Conservation (phyloP, 2,113 vertebrate species). For the Okapia johnstoni region DNA sequence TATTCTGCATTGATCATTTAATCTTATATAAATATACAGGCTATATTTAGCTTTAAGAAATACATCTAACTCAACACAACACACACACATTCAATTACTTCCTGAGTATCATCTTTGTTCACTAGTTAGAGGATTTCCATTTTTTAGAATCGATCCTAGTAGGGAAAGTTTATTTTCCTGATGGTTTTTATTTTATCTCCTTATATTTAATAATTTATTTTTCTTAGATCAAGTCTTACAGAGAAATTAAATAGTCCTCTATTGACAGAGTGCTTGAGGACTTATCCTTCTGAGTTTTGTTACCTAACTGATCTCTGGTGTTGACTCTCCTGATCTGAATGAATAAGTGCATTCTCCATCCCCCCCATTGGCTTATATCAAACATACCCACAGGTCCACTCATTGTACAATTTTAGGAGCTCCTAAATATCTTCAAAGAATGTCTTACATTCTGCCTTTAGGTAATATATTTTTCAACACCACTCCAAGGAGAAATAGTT, state of each 20-base stretch:
- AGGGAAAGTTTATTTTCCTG: background rate
- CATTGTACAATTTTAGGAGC: background rate
- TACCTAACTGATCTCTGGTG: background rate
- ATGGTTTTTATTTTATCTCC: background rate
- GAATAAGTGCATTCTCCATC: background rate
- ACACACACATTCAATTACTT: background rate
- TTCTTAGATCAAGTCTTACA: background rate
- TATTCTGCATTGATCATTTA: background rate
- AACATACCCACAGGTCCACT: background rate
- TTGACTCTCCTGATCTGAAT: background rate
- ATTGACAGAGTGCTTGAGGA: background rate
- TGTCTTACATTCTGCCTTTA: constrained; percentile 39
- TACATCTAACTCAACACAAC: background rate
- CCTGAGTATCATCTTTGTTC: background rate
- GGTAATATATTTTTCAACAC: constrained; percentile 9
- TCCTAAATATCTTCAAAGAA: constrained; percentile 26
- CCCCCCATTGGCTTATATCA: background rate
- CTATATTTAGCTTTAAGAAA: background rate
- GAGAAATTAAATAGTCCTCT: background rate
- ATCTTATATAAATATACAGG: background rate
- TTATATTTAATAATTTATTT: background rate
- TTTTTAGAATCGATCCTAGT: background rate
- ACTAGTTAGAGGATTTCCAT: background rate
- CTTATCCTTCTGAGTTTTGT: background rate
- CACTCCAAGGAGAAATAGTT: constrained; percentile 20